phyloP scores from a whole-genome alignment of 2,113 vertebrate genomes.

The Chinchilla lanigera region DNA sequence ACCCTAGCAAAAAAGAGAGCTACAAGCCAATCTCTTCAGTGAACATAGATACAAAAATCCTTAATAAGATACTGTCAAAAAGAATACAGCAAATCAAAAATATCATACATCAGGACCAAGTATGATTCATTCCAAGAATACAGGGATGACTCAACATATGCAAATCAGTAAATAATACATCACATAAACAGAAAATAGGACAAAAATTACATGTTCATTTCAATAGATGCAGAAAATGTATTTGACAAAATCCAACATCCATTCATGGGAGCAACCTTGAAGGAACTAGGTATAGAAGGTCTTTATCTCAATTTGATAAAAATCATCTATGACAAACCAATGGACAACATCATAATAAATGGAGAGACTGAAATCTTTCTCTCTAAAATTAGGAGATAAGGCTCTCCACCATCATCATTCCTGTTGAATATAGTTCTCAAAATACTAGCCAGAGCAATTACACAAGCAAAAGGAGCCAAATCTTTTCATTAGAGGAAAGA shows the following conservation, averaged over 20 bases:
- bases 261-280: not conserved
- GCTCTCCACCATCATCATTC: not conserved
- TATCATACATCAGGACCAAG: not conserved
- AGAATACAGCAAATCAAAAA: not conserved
- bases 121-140: not conserved
- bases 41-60: not conserved
- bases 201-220: not conserved
- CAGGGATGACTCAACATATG: no score
- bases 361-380: not conserved
- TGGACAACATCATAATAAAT: not conserved
- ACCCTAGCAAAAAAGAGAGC: not conserved
- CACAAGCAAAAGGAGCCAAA: not conserved
- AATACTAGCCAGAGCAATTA: not conserved
- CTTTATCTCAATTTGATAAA: not conserved
- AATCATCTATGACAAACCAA: not conserved
- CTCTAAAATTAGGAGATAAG: not conserved
- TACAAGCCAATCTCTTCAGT: not conserved
- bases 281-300: not conserved
- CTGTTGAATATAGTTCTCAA: not conserved
- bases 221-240: not conserved
- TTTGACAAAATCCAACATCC: no score
- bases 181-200: not conserved
- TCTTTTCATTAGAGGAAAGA: not conserved
- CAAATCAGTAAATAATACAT: not conserved
- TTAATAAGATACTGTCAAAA: not conserved